Evolutionary conservation across 2,113 vertebrate species (phyloP).

Genomic region (Brachyhypopomus gauderio): DNA sequence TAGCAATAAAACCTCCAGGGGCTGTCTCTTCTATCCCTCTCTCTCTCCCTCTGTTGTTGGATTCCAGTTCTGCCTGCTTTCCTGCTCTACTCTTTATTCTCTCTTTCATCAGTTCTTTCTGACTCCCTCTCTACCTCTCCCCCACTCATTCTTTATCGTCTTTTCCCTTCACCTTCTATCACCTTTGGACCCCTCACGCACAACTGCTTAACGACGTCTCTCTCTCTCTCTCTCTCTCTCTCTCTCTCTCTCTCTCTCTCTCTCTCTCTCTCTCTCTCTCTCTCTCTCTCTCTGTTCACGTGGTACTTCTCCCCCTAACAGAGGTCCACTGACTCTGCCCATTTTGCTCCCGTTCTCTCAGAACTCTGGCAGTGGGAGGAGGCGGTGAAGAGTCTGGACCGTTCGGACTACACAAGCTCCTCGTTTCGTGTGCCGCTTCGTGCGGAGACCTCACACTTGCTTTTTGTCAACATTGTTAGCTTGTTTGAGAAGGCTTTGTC

Average conservation of each 20-base stretch:
- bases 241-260: conserved; percentile 38
- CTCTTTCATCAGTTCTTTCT: conserved; percentile 9
- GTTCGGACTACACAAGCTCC: conserved; percentile 26
- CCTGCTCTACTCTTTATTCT: neutral
- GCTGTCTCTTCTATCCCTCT: conserved; percentile 3
- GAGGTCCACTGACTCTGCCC: conserved; percentile 9
- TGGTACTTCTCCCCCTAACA: neutral
- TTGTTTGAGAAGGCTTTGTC: conserved; percentile 31
- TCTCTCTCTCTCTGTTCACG: neutral
- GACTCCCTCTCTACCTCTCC: neutral
- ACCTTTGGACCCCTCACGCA: neutral
- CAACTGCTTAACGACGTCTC: neutral
- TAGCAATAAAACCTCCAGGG: conserved; percentile 3
- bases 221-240: conserved; percentile 6
- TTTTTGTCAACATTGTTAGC: conserved; percentile 45
- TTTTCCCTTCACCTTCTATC: neutral
- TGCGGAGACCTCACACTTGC: conserved; percentile 20
- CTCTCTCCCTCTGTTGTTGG: neutral
- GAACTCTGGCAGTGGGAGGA: conserved; percentile 35
- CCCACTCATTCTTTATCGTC: neutral
- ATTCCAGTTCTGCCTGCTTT: conserved; percentile 1
- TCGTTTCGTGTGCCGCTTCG: conserved; percentile 40
- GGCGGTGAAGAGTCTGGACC: conserved; percentile 6
- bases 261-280: conserved; percentile 26
- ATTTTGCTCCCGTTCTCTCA: neutral